Percentiles rank a stretch among this genome's conserved stretches.
Conservation (phyloP, 2,113 vertebrate species). For the Epinephelus cyanopodus region DNA sequence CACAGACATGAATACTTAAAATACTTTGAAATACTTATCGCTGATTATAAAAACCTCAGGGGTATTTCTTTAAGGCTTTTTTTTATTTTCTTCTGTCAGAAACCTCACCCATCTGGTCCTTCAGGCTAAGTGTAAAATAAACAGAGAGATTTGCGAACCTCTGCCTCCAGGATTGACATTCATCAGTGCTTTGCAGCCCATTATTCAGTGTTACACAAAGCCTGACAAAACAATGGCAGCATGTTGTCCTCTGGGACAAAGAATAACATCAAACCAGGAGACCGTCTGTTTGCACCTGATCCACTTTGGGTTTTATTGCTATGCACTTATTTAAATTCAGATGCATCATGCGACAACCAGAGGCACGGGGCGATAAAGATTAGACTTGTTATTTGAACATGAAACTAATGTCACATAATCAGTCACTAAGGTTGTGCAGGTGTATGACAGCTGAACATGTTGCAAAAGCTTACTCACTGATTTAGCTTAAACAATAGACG, state of each 20-base stretch:
- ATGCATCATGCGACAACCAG: not conserved
- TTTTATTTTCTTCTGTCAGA: constrained; percentile 22
- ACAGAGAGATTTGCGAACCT: constrained; percentile 23
- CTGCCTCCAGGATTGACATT: constrained; percentile 16
- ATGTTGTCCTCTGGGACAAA: constrained; percentile 2
- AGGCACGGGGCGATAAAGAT: not conserved
- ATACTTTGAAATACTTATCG: constrained; percentile 21
- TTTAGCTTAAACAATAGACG: constrained; percentile 1
- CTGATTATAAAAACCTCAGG: constrained; percentile 24
- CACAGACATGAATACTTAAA: constrained; percentile 17
- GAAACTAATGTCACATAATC: not conserved
- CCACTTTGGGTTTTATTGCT: constrained; percentile 2
- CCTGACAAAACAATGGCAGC: not conserved
- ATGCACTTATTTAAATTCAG: constrained; percentile 10
- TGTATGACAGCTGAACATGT: constrained; percentile 1
- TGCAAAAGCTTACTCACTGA: constrained; percentile 6
- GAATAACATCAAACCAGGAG: constrained; percentile 4
- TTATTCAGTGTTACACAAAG: constrained; percentile 8
- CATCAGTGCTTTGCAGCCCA: not conserved
- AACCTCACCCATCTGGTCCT: constrained; percentile 15
- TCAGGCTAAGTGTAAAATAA: constrained; percentile 36
- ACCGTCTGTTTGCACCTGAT: constrained; percentile 6
- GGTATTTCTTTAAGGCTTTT: constrained; percentile 21
- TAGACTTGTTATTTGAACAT: constrained; percentile 8
- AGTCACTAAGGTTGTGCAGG: constrained; percentile 8